phyloP scores from a whole-genome alignment of 2,797 vertebrate genomes.

The Microctenopoma lineatum region DNA sequence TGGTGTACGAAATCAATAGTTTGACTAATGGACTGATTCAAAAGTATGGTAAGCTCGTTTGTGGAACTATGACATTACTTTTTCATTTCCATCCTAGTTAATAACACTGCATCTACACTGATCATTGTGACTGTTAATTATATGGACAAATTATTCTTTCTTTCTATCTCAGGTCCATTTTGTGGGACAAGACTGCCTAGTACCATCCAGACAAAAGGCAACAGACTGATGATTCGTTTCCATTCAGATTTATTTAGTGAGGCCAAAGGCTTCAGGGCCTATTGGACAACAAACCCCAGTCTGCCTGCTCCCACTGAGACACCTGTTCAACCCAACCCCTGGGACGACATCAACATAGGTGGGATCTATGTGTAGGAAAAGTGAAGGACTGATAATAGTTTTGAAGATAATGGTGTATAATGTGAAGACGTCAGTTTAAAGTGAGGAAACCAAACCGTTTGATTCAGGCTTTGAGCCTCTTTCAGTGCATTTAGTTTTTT shows the following conservation, averaged over 20 bases:
- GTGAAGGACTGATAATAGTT: background rate
- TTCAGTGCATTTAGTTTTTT: too few species aligned
- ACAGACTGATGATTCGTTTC: slow-evolving; percentile 80
- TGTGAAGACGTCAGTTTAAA: background rate
- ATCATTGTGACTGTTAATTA: background rate
- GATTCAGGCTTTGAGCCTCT: background rate
- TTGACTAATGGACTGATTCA: slow-evolving; percentile 28
- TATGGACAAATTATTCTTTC: background rate
- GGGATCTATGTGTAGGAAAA: slow-evolving; percentile 12
- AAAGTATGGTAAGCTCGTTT: slow-evolving; percentile 66
- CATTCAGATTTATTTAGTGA: slow-evolving; percentile 79
- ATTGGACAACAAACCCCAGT: slow-evolving; percentile 79
- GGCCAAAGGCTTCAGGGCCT: slow-evolving; percentile 83
- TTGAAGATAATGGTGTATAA: background rate
- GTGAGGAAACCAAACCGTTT: background rate
- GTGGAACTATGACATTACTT: background rate
- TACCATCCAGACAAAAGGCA: slow-evolving; percentile 71
- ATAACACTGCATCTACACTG: background rate
- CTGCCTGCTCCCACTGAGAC: slow-evolving; percentile 79
- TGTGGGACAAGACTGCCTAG: slow-evolving; percentile 77
- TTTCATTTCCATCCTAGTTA: background rate
- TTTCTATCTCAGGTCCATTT: slow-evolving; percentile 76
- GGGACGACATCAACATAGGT: slow-evolving; percentile 82
- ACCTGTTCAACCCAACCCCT: slow-evolving; percentile 78
- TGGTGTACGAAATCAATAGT: slow-evolving; percentile 71